Conservation (phyloP, 1,140 invertebrate species). For the Mizuhopecten yessoensis region DNA sequence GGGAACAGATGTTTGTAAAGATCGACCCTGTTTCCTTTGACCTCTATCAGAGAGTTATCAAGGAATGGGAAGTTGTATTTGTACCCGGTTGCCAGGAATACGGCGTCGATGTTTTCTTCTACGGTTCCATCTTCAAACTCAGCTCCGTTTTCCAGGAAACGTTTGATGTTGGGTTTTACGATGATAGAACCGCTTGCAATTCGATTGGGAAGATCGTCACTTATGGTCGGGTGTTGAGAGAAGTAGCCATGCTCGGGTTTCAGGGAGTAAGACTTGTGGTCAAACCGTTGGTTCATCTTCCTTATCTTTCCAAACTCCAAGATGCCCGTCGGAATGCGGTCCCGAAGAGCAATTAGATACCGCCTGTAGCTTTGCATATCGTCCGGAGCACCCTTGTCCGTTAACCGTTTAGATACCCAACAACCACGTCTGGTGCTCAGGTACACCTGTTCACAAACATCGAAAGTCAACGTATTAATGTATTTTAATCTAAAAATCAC, state of each 20-base stretch:
- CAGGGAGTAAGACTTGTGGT: slow-evolving; percentile 82
- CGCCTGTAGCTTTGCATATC: slow-evolving; percentile 59
- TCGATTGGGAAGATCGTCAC: slow-evolving; percentile 84
- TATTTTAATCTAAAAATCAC: too few relatives aligned
- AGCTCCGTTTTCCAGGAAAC: slow-evolving; percentile 64
- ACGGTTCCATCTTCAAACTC: not conserved
- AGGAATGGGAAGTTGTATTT: slow-evolving; percentile 78
- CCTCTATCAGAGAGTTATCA: slow-evolving; percentile 60
- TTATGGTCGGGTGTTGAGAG: slow-evolving; percentile 84
- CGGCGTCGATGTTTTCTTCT: slow-evolving; percentile 72
- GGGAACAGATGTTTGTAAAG: slow-evolving; percentile 85
- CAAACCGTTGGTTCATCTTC: slow-evolving; percentile 75
- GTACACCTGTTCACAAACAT: slow-evolving; percentile 75
- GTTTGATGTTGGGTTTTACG: slow-evolving; percentile 79
- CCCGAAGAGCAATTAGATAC: slow-evolving; percentile 56
- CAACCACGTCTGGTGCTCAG: slow-evolving; percentile 83
- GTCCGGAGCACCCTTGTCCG: slow-evolving; percentile 68
- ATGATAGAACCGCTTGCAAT: slow-evolving; percentile 83
- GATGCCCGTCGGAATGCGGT: slow-evolving; percentile 68
- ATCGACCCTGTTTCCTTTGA: slow-evolving; percentile 79
- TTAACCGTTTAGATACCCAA: slow-evolving; percentile 83
- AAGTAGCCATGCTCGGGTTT: slow-evolving; percentile 83
- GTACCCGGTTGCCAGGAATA: slow-evolving; percentile 80
- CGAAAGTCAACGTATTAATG: too few relatives aligned
- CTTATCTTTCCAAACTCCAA: slow-evolving; percentile 44